These are phyloP conservation scores for Lytechinus pictus DNA, from an alignment of 35 echinoderm and acorn worm genomes.

Conservation along the genomic window DNA sequence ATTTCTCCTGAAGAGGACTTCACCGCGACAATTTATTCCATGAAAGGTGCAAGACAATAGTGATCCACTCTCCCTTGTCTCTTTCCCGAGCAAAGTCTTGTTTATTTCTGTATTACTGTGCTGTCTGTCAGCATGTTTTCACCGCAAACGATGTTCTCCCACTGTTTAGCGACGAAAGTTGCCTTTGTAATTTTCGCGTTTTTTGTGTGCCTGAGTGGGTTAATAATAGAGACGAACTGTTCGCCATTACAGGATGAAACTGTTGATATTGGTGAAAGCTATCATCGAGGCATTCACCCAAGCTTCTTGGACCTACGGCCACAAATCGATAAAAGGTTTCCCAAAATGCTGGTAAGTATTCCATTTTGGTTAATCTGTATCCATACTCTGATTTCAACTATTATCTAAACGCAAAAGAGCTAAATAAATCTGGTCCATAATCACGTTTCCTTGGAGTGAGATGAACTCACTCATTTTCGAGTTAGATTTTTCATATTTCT, in stretches of 20 bases:
- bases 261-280: background rate
- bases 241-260: background rate
- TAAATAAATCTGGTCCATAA: no score
- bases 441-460: no score
- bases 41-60: background rate
- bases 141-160: background rate
- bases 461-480: no score
- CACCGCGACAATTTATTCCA: background rate
- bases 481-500: no score
- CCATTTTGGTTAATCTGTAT: no score
- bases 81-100: background rate
- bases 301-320: background rate
- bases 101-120: background rate
- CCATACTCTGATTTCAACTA: background rate
- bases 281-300: background rate
- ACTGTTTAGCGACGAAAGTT: background rate
- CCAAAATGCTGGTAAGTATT: constrained; percentile 4
- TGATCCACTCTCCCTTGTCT: background rate
- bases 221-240: background rate
- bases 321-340: background rate
- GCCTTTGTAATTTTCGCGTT: background rate
- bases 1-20: background rate
- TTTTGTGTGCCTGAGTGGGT: background rate
- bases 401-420: no score
- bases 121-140: background rate